Base-by-base conservation (phyloP, 2,888 invertebrate genomes). In the Drosophila greeni region DNA sequence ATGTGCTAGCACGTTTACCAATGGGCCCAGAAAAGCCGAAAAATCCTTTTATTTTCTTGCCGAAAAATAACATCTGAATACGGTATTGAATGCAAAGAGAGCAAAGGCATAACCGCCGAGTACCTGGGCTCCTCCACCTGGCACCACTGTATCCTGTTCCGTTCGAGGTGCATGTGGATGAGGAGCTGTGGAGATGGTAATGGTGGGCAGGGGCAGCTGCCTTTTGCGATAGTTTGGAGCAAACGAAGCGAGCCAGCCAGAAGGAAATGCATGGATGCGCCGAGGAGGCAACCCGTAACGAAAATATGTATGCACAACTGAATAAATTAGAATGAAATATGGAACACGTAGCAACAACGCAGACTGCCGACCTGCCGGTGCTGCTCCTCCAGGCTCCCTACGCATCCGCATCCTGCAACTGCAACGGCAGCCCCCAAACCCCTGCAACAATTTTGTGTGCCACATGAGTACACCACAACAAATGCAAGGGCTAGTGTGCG, bases 301-400 rank as follows among this genome's bases (percentile, higher is more conserved):
- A 80, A 80, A 80, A 82, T 80, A 80, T 80, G 80, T 77, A 80
- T 80, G 82, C 83, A 81, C 83, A 80, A 83, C 78, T 80, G 80
- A 83, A 80, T 80, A 80, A 80, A 83, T 80, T 80, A 83, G 83
- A 80, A 80, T 80, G 83, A 80, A 80, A 80, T 80, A 80, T 80
- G 83, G 81, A 82, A 81, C 83, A 80, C 83, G 80, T 80, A 80
- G 78, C 61, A 76, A 76, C 60, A 73, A 58, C 48, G 64, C 39
- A 72, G 69, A 52, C 64, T 42, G 39, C 60, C 51, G 67, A 65
- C 60, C 54, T 20, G 14, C 53, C n/a, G n/a, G n/a, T n/a, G n/a
- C n/a, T n/a, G 11, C 29, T 29, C 29, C 29, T 31, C 43, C 68
- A 20, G 53, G 26, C 26, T 33, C 23, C 42, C 20, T 45, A 42